Conservation (phyloP, 30 jellyfish, hydroid and myxozoan species). For the Catostylus mosaicus region DNA sequence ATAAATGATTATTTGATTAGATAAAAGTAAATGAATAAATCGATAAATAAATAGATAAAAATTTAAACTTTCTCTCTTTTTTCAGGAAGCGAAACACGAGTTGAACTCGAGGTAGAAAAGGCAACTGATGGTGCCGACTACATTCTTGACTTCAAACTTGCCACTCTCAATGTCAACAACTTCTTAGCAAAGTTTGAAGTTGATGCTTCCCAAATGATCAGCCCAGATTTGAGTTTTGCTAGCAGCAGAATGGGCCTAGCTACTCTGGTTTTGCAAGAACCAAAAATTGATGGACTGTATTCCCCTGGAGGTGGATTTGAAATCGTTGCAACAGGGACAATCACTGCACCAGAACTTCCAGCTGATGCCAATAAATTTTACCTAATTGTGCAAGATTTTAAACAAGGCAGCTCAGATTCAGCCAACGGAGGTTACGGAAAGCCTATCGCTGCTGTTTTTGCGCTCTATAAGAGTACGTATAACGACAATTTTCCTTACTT, state of each 20-base stretch:
- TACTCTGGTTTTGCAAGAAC: constrained; percentile 12
- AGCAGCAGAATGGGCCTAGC: constrained; percentile 33
- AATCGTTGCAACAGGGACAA: constrained; percentile 48
- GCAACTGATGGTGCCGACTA: constrained; percentile 20
- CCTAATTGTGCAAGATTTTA: constrained; percentile 27
- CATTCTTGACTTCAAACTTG: background rate
- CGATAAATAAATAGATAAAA: too few species aligned
- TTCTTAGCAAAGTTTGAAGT: constrained; percentile 34
- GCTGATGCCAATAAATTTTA: constrained; percentile 48
- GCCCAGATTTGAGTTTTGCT: constrained; percentile 7
- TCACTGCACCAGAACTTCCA: constrained; percentile 48
- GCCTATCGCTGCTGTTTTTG: constrained; percentile 51
- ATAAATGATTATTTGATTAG: too few species aligned
- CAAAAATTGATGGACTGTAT: constrained; percentile 39
- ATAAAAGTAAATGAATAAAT: too few species aligned
- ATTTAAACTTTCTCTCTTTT: background rate
- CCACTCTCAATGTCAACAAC: constrained; percentile 9
- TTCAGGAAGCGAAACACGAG: constrained; percentile 8
- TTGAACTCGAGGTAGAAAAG: constrained; percentile 21
- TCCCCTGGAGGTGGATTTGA: constrained; percentile 65
- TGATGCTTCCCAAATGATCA: constrained; percentile 10
- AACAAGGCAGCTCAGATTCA: background rate
- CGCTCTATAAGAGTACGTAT: background rate
- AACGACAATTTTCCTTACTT: background rate
- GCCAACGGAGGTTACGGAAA: constrained; percentile 9